Evolutionary conservation across 2,797 vertebrate genomes (phyloP), one percentile per base, ranked within the genome.

Genomic region (Bradypodion pumilum): DNA sequence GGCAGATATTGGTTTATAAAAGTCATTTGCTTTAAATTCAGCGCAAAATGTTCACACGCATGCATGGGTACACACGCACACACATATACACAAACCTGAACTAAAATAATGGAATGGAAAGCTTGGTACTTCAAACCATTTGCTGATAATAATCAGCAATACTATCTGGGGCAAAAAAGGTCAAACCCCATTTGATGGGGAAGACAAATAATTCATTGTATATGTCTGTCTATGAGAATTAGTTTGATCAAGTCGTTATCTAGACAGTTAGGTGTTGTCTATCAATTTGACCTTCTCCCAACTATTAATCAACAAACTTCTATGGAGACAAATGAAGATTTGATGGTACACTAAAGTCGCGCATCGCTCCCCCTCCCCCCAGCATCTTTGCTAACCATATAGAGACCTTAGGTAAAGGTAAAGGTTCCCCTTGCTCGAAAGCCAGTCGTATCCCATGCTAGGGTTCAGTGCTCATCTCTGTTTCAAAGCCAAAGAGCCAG

Each of bases 91-190:
- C 68, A 25, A 37, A 70, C 63, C 44, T 1, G 59, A 49, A 2
- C 52, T 56, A 27, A 59, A 85, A 52, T 78, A 81, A 56, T 40
- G 86, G 92, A 90, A 90, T 80, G 85, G 92, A 92, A 92, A 88
- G 77, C 84, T 66, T 12, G 79, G 85, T 85, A 66, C 8, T 10
- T 21, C 85, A 88, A 86, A 88, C 91, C 84, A 86, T 92, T 93
- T 90, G 83, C 81, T 85, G 93, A 94, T 93, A 94, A 91, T 90
- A 87, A 94, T 94, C 93, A 94, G 92, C 90, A 94, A 92, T 94
- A 94, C 94, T 93, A 93, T 91, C 91, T 87, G 88, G 52, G 92
- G 91, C 90, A 91, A 93, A 85, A 91, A 90, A 93, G 94, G 91
- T 94, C 93, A 93, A 90, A 93, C 89, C 89, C 85, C 90, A 89